A percentile compares a stretch with the other conserved stretches of the same genome.
Evolutionary conservation across 2,797 vertebrate species (phyloP).

Genomic region (Meriones psammophilus): DNA sequence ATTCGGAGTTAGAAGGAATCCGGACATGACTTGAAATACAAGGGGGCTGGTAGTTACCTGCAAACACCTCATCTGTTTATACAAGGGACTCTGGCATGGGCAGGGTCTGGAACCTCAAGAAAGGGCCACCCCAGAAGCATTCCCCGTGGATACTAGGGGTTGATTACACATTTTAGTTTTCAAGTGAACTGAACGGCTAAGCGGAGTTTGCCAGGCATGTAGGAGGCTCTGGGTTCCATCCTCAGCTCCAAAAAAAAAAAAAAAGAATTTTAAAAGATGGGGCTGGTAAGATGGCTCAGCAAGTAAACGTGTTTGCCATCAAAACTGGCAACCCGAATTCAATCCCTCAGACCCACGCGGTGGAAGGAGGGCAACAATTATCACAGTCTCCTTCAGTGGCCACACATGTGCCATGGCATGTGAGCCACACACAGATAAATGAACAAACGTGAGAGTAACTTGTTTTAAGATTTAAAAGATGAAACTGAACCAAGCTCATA

Average conservation of each 20-base stretch:
- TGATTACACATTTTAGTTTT: background rate
- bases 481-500: conserved; percentile 38
- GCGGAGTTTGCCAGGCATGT: background rate
- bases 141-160: background rate
- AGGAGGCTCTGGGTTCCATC: background rate
- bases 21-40: background rate
- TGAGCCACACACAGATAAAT: background rate
- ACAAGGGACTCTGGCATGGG: background rate
- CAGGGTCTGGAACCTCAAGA: background rate
- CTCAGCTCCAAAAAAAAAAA: background rate
- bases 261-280: background rate
- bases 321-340: background rate
- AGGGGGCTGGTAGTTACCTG: background rate
- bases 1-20: conserved; percentile 2
- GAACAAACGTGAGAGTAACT: background rate
- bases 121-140: background rate
- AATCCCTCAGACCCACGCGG: background rate
- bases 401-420: background rate
- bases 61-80: background rate
- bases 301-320: background rate
- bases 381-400: background rate
- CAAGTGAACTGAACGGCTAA: background rate
- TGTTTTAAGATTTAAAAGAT: background rate
- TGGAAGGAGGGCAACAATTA: background rate
- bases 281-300: background rate